Base-by-base conservation (phyloP, 2,113 vertebrate genomes). In the Conger conger region DNA sequence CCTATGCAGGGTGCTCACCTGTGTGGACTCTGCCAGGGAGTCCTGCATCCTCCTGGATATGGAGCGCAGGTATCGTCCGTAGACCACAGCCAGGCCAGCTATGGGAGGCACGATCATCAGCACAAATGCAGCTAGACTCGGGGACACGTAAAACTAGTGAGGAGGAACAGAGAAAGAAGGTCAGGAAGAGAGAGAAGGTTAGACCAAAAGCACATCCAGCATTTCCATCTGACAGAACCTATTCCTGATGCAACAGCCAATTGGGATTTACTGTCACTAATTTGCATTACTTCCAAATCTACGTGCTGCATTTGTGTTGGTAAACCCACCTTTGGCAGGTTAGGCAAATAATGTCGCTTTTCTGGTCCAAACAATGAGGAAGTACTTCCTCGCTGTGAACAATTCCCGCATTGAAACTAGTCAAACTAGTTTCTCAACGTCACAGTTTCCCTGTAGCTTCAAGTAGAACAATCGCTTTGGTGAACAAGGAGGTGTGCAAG, bases 11-110 rank as follows among this genome's bases (percentile, higher is more conserved):
- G 17, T 3, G 33, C 83, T 89, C 90, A 97, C 98, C 97, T 99
- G 96, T 83, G 98, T 98, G 84, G 98, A 95, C 81, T 97, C 94
- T 83, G 98, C 98, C 30, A 99, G 94, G 9, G 98, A 95, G n/a
- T 99, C 97, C 91, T 99, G 98, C 0, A 96, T 99, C 54, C 91
- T 86, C 93, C 95, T 97, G 83, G 97, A 97, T 88, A 99, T 94
- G 84, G 97, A 96, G 89, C 96, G 94, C 35, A 99, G 94, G 68
- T 97, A 99, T 82, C 96, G 93, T 77, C 97, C 98, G 36, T 98
- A 99, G 89, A 97, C 89, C 68, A 99, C 93, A 17, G 96, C 97
- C 20, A 99, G 60, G 40, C 90, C 79, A 27, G 96, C 95, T 89
- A 99, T 38, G 0, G 98, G 97, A 73, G 98, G 98, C 42, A 99